These are phyloP conservation scores for Eulithis prunata DNA, from an alignment of 2,888 invertebrate species.

Conservation along the genomic window DNA sequence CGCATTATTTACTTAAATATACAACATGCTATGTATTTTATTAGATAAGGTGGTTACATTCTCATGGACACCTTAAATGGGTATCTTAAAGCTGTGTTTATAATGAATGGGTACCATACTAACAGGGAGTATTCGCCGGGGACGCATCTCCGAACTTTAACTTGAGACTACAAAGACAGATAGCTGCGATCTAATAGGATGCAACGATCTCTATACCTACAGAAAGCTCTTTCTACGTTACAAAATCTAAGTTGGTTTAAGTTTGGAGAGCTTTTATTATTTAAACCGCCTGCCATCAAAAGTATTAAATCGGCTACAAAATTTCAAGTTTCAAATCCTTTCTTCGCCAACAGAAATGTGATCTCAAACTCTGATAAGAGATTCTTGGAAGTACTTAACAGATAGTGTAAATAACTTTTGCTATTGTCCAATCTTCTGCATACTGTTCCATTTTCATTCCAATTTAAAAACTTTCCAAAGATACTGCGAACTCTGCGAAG, in stretches of 20 bases:
- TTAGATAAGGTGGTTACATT: constrained; percentile 8
- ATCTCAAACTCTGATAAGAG: constrained; percentile 32
- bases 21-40: neutral
- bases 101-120: constrained; percentile 58
- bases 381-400: constrained; percentile 26
- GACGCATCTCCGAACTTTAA: constrained; percentile 65
- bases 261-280: constrained; percentile 15
- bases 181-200: constrained; percentile 47
- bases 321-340: constrained; percentile 29
- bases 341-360: constrained; percentile 32
- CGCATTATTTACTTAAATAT: neutral
- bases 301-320: constrained; percentile 23
- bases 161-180: constrained; percentile 58
- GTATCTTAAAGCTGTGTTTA: constrained; percentile 32
- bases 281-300: constrained; percentile 16
- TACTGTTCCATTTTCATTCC: constrained; percentile 33
- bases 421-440: constrained; percentile 29
- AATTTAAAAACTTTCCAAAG: constrained; percentile 39
- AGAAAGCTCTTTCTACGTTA: constrained; percentile 30
- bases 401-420: constrained; percentile 27
- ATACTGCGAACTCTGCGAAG: constrained; percentile 19
- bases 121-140: constrained; percentile 52
- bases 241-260: constrained; percentile 9
- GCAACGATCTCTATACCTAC: constrained; percentile 35
- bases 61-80: constrained; percentile 44